phyloP scores from a whole-genome alignment of 1,140 invertebrate genomes.

The Bombyx mandarina region DNA sequence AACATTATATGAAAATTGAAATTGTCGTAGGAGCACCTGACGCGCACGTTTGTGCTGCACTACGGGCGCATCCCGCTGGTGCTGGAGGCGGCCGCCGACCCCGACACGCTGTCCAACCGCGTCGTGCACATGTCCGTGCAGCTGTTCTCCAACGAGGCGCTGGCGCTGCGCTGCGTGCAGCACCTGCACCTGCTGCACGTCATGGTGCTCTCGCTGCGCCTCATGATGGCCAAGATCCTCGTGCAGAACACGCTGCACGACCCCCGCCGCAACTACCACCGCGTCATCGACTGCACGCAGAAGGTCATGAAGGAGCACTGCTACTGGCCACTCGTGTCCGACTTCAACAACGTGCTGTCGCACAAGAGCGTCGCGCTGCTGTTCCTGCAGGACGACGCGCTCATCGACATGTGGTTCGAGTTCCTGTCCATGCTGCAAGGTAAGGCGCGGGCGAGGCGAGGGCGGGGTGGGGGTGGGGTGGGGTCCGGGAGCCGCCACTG shows the following conservation, averaged over 20 bases:
- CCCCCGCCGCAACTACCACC: constrained; percentile 85
- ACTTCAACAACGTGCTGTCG: constrained; percentile 97
- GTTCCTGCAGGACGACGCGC: constrained; percentile 88
- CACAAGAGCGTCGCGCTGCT: constrained; percentile 91
- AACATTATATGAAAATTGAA: too few relatives aligned
- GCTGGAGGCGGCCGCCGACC: constrained; percentile 87
- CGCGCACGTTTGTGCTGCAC: constrained; percentile 94
- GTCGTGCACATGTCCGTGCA: constrained; percentile 98
- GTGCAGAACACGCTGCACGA: constrained; percentile 90
- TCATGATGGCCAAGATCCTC: constrained; percentile 94
- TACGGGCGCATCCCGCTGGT: constrained; percentile 95
- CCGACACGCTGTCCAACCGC: constrained; percentile 92
- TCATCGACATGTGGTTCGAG: constrained; percentile 95
- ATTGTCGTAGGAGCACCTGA: constrained; percentile 84
- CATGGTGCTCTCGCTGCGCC: constrained; percentile 93
- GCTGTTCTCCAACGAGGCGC: constrained; percentile 93
- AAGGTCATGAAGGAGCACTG: constrained; percentile 97
- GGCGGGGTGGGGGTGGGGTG: too few relatives aligned
- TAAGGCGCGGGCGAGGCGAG: constrained; percentile 36
- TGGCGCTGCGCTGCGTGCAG: constrained; percentile 92
- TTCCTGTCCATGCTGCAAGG: constrained; percentile 96
- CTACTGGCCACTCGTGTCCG: constrained; percentile 97
- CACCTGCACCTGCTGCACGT: constrained; percentile 91
- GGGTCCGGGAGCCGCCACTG: too few relatives aligned
- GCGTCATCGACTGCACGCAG: constrained; percentile 93